Evolutionary conservation across 2,797 vertebrate species (phyloP), one percentile per base, ranked within the genome.

Genomic region (Galago senegalensis): DNA sequence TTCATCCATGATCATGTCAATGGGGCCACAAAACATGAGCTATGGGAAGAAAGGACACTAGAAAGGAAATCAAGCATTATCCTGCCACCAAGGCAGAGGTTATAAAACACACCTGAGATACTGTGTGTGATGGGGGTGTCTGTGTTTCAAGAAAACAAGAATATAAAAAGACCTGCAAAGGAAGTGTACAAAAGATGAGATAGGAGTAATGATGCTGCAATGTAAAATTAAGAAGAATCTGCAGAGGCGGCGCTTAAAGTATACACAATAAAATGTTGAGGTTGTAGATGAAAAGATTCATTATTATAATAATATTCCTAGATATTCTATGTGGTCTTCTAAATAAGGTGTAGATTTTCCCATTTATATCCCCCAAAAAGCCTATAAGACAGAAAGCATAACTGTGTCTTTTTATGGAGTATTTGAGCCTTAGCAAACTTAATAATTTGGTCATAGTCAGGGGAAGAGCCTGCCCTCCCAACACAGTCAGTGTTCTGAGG

Each of bases 201-300:
- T 5, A 13, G 7, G 18, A 75, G 2, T 0, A 0, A 61, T 17
- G 17, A 11, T 83, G 25, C 2, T 29, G 9, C 23, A 1, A 5
- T 72, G 25, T 46, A 58, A 65, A 86, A 29, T 43, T 60, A 46
- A 60, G 49, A 80, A 37, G 60, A 67, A 56, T 87, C 29, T 70
- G 12, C 18, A 49, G 60, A 70, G 29, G 9, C 63, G 18, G 58
- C 14, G 7, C 3, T 61, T 40, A 27, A 81, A 79, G 18, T 63
- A 17, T 3, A 63, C 43, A 34, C 56, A 65, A 73, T 40, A 7
- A 27, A 29, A 87, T 34, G 12, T 37, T 67, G 49, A 61, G 37
- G 20, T 60, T 40, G 20, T 82, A 49, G 34, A 17, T 37, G 4
- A 61, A 46, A 73, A 7, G n/a, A 80, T 20, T 65, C 21, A 63